Evolutionary conservation across 2,888 invertebrate genomes (phyloP).

Genomic region (Nipponacmea schrenckii): DNA sequence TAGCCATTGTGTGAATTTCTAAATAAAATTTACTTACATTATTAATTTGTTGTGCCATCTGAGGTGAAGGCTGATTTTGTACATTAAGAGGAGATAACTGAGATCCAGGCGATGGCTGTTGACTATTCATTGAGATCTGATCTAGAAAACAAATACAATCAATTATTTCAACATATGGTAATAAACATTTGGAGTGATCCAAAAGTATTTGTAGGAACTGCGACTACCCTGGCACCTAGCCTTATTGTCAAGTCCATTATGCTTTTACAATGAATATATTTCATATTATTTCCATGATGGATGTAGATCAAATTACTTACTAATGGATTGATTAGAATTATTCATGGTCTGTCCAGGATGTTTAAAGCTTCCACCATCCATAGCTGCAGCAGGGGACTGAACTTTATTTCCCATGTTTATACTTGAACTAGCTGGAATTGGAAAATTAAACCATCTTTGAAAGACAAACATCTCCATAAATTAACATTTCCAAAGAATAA

Average conservation of each 20-base stretch:
- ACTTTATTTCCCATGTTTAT: neutral
- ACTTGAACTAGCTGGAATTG: conserved; percentile 24
- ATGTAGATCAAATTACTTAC: neutral
- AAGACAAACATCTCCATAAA: too few species aligned
- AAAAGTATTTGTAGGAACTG: too few species aligned
- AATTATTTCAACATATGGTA: neutral
- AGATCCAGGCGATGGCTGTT: conserved; percentile 23
- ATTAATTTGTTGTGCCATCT: neutral
- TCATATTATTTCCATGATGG: too few species aligned
- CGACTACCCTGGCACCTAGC: too few species aligned
- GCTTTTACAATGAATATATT: too few species aligned
- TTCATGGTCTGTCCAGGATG: conserved; percentile 31
- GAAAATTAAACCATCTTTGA: conserved; percentile 2
- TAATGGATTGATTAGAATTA: conserved; percentile 19
- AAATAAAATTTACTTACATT: too few species aligned
- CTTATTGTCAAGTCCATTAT: too few species aligned
- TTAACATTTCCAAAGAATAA: too few species aligned
- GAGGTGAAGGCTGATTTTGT: conserved; percentile 10
- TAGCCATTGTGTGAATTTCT: too few species aligned
- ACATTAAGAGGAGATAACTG: conserved; percentile 20
- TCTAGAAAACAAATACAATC: too few species aligned
- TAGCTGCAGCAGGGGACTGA: conserved; percentile 39
- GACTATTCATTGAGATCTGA: neutral
- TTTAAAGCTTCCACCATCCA: conserved; percentile 38
- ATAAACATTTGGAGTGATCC: too few species aligned